Percentiles rank a stretch among this genome's conserved stretches.
Evolutionary conservation across 2,797 vertebrate species (phyloP).

Genomic region (Tenualosa thibaudeaui): DNA sequence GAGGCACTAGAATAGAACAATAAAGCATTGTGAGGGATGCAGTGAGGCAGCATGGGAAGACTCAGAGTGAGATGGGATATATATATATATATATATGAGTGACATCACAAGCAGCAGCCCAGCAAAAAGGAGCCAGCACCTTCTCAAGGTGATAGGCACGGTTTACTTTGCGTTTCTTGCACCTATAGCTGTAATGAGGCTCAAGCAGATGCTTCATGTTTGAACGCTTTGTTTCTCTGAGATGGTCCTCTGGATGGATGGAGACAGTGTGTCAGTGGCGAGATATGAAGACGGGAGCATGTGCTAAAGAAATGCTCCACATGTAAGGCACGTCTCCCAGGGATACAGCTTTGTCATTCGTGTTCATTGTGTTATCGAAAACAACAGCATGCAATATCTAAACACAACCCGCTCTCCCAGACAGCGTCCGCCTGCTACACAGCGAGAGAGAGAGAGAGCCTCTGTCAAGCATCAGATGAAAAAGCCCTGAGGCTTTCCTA

Average conservation of each 20-base stretch:
- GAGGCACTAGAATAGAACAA: not conserved
- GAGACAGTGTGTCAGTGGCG: not conserved
- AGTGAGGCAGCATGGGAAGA: not conserved
- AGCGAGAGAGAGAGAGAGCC: not conserved
- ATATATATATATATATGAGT: not conserved
- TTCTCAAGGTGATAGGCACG: not conserved
- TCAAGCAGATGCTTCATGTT: not conserved
- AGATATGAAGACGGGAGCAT: not conserved
- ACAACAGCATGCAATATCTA: not conserved
- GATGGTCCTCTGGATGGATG: not conserved
- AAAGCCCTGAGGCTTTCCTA: conserved; percentile 31
- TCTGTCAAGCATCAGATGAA: conserved; percentile 42
- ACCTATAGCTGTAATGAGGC: not conserved
- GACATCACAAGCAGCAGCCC: not conserved
- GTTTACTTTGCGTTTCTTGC: not conserved
- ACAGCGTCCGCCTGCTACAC: conserved; percentile 12
- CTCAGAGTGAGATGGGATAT: not conserved
- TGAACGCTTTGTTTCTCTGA: not conserved
- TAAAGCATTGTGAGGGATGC: not conserved
- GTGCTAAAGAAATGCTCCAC: not conserved
- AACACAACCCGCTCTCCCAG: conserved; percentile 4
- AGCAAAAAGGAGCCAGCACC: too few relatives aligned
- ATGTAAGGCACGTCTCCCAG: not conserved
- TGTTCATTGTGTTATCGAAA: not conserved
- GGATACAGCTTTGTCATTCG: not conserved